phyloP scores from a whole-genome alignment of 2,888 invertebrate species.

The Smittia sp. region DNA sequence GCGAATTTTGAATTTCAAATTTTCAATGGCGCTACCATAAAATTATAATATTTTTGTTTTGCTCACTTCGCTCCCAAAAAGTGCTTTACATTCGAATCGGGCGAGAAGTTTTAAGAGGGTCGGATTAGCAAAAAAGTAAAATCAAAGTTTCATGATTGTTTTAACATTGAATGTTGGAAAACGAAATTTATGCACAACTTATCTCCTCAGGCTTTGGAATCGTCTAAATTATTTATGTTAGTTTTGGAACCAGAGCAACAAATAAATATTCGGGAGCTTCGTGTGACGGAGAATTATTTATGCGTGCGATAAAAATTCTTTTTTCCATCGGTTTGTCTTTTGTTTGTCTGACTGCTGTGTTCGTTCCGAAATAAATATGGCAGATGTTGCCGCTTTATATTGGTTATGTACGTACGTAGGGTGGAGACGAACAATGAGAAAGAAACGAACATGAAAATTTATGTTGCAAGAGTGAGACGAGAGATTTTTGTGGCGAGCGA shows the following conservation, averaged over 20 bases:
- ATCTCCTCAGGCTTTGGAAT: neutral
- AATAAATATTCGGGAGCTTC: neutral
- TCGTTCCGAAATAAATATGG: neutral
- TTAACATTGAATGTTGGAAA: neutral
- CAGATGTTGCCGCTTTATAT: constrained; percentile 3
- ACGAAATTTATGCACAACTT: neutral
- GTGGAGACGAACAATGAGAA: constrained; percentile 3
- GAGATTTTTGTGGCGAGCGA: neutral
- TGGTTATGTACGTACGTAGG: neutral
- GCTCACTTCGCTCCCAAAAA: neutral
- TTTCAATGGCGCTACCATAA: constrained; percentile 40
- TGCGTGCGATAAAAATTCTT: neutral
- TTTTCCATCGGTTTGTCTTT: neutral
- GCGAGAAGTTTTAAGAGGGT: neutral
- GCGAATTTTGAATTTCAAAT: constrained; percentile 36
- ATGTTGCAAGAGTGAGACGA: neutral
- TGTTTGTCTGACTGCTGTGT: neutral
- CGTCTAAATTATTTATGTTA: neutral
- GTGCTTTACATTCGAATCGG: neutral
- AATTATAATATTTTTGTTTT: constrained; percentile 29
- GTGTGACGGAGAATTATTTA: neutral
- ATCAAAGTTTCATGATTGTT: constrained; percentile 4
- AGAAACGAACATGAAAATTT: neutral
- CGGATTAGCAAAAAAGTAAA: neutral
- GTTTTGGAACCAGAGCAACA: neutral